Percentiles rank a stretch among this genome's conserved stretches.
Evolutionary conservation across 2,888 invertebrate species (phyloP).

Genomic region (Apoda limacodes): DNA sequence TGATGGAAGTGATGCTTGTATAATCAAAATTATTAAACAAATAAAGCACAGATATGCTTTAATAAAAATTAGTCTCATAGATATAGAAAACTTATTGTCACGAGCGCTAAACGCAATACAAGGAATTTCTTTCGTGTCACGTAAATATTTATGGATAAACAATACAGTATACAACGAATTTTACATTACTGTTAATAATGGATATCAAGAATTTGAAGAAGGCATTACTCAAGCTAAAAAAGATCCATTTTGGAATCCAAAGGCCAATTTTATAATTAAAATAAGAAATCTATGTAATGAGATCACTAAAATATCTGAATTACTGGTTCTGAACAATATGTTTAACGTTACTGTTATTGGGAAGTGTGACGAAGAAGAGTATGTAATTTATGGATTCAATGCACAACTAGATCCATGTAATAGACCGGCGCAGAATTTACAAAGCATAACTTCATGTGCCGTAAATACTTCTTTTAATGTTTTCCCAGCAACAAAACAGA

Average conservation of each 20-base stretch:
- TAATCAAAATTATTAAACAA: too few relatives aligned
- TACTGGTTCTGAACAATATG: conserved; percentile 23
- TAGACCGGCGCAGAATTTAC: conserved; percentile 4
- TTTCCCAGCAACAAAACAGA: conserved; percentile 7
- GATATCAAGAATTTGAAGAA: conserved; percentile 21
- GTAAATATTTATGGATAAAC: conserved; percentile 21
- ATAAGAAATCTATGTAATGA: conserved; percentile 18
- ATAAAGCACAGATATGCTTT: too few relatives aligned
- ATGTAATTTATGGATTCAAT: conserved; percentile 16
- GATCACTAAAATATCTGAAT: conserved; percentile 17
- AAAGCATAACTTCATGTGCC: conserved; percentile 8
- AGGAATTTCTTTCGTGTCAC: conserved; percentile 22
- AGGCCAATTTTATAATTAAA: conserved; percentile 27
- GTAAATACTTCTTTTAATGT: conserved; percentile 5
- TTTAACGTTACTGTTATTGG: conserved; percentile 19
- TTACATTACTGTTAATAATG: conserved; percentile 23
- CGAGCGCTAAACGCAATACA: conserved; percentile 21
- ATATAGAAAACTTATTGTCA: conserved; percentile 19
- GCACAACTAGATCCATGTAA: conserved; percentile 8
- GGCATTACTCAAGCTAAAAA: conserved; percentile 19
- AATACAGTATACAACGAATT: conserved; percentile 18
- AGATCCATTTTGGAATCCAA: conserved; percentile 28
- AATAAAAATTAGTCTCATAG: conserved; percentile 25
- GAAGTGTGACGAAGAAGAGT: conserved; percentile 12
- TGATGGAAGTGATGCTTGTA: too few relatives aligned